Conservation (phyloP, 1,140 invertebrate species). For the Aphaenogaster rudis region DNA sequence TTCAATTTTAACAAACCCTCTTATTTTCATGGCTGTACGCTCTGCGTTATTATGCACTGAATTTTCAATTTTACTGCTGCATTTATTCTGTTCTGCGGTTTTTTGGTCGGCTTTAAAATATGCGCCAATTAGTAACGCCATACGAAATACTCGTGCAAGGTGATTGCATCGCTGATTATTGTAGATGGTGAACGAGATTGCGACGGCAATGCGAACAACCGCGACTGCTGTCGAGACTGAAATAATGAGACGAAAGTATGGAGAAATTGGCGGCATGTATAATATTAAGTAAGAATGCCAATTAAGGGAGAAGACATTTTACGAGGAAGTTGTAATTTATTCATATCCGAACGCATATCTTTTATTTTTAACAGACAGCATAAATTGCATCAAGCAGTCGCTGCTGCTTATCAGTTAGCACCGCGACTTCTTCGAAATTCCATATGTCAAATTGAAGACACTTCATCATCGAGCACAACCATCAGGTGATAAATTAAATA, state of each 20-base stretch:
- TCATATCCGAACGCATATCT: background rate
- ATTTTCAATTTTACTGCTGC: constrained; percentile 25
- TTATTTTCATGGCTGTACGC: background rate
- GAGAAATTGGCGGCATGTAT: constrained; percentile 75
- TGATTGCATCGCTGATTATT: constrained; percentile 58
- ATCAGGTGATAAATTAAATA: constrained; percentile 27
- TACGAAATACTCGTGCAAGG: constrained; percentile 36
- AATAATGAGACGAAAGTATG: constrained; percentile 67
- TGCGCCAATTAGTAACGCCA: constrained; percentile 40
- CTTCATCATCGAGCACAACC: background rate
- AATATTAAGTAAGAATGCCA: constrained; percentile 73
- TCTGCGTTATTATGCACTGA: background rate
- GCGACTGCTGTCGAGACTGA: constrained; percentile 58
- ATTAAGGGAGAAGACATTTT: background rate
- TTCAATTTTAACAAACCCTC: background rate
- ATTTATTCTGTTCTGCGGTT: constrained; percentile 32
- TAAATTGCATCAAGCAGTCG: constrained; percentile 36
- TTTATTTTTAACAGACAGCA: constrained; percentile 34
- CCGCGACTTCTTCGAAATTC: constrained; percentile 39
- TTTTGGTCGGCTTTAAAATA: constrained; percentile 18
- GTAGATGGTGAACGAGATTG: constrained; percentile 71
- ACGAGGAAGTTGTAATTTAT: background rate
- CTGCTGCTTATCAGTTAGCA: constrained; percentile 15
- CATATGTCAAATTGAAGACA: constrained; percentile 10
- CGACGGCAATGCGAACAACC: constrained; percentile 47